Evolutionary conservation across 1,140 invertebrate species (phyloP), one percentile per base, ranked within the genome.

Genomic region (Eumeta japonica): DNA sequence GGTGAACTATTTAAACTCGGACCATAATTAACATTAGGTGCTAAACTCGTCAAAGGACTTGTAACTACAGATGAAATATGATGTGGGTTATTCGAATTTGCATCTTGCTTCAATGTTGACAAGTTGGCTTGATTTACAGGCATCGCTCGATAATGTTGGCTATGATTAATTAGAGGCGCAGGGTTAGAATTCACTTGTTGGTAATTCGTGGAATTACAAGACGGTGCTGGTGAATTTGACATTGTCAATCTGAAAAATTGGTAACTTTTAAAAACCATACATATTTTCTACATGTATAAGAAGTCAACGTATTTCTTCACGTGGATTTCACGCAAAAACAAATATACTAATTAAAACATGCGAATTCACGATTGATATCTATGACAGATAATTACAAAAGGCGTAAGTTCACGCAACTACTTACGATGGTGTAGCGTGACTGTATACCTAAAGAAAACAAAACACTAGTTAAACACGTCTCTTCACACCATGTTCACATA

Each of bases 221-320:
- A 67, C 31, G 62, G 57, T 47, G 63, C 58, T 54, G 53, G 61
- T 54, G 63, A 55, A 45, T 71, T 67, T 41, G 70, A 61, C 70
- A 74, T 74, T 58, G 50, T 55, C 55, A 63, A 68, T 67, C 66
- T 74, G 66, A 48, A 74, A 74, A 39, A n/a, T n/a, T n/a, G n/a
- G n/a, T n/a, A n/a, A n/a, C n/a, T n/a, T n/a, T n/a, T n/a, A n/a
- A n/a, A n/a, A n/a, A n/a, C n/a, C n/a, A n/a, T n/a, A n/a, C n/a
- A n/a, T n/a, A n/a, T n/a, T n/a, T n/a, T n/a, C n/a, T n/a, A n/a
- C n/a, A n/a, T n/a, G n/a, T n/a, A n/a, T n/a, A n/a, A n/a, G n/a
- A n/a, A n/a, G n/a, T n/a, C n/a, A n/a, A n/a, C n/a, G n/a, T n/a
- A n/a, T n/a, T n/a, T n/a, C n/a, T n/a, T n/a, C n/a, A n/a, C n/a